Evolutionary conservation across 2,797 vertebrate species (phyloP).

Genomic region (Diplodus sargus): DNA sequence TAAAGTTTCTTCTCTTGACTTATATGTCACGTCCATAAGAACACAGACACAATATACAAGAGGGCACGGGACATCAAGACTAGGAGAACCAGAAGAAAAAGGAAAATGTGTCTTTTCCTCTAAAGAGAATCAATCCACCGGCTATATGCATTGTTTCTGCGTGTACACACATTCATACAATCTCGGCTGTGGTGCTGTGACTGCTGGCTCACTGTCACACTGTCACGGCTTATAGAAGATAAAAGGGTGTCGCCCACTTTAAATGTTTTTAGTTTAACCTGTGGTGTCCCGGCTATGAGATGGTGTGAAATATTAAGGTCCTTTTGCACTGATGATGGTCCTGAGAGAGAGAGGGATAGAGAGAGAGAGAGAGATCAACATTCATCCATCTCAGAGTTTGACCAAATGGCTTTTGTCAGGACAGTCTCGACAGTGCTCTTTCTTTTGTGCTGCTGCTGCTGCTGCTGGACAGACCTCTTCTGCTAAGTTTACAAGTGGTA

Average conservation of each 20-base stretch:
- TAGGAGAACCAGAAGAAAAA: too few relatives aligned
- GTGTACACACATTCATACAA: too few relatives aligned
- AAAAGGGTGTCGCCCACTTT: neutral
- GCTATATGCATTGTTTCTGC: too few relatives aligned
- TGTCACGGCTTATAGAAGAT: neutral
- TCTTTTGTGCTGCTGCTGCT: neutral
- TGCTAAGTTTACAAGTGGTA: too few relatives aligned
- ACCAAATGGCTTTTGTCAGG: neutral
- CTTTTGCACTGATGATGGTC: neutral
- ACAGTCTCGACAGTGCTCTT: neutral
- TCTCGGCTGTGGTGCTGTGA: neutral
- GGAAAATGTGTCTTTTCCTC: too few relatives aligned
- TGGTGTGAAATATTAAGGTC: neutral
- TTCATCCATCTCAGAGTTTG: neutral
- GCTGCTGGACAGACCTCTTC: neutral
- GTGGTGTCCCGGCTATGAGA: neutral
- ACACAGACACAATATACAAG: too few relatives aligned
- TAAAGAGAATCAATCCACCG: too few relatives aligned
- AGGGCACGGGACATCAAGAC: too few relatives aligned
- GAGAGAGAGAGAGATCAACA: neutral
- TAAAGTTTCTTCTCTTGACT: too few relatives aligned
- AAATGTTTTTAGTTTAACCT: conserved; percentile 3
- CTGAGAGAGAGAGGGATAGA: neutral
- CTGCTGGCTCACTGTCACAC: conserved; percentile 8
- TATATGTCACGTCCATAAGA: too few relatives aligned